phyloP scores from a whole-genome alignment of 2,113 vertebrate species.

The Dissostichus mawsoni region DNA sequence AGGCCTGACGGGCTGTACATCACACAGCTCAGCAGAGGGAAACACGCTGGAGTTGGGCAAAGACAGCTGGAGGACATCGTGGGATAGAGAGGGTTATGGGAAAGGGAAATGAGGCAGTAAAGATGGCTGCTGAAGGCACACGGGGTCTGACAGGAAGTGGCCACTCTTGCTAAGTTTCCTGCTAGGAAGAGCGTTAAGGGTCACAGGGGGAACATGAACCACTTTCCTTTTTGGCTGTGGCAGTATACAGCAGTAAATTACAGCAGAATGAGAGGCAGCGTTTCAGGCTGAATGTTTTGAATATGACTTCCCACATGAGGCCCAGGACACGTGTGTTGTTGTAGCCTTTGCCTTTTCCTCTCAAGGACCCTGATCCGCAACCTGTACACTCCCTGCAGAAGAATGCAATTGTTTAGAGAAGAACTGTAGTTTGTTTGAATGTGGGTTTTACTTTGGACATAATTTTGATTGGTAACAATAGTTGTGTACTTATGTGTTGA shows the following conservation, averaged over 20 bases:
- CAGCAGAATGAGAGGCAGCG: slow-evolving; percentile 14
- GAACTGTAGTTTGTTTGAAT: slow-evolving; percentile 10
- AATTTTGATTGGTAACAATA: not conserved
- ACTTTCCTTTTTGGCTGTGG: slow-evolving; percentile 20
- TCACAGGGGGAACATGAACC: slow-evolving; percentile 52
- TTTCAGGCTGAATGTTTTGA: slow-evolving; percentile 30
- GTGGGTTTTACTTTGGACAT: not conserved
- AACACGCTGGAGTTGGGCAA: slow-evolving; percentile 40
- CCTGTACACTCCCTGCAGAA: not conserved
- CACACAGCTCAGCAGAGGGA: slow-evolving; percentile 53
- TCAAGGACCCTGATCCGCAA: not conserved
- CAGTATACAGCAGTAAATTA: slow-evolving; percentile 33
- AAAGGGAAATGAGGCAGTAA: slow-evolving; percentile 61
- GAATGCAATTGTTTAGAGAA: slow-evolving; percentile 29
- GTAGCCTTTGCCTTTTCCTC: slow-evolving; percentile 22
- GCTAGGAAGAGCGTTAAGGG: slow-evolving; percentile 54
- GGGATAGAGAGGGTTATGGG: slow-evolving; percentile 31
- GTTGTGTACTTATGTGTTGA: not conserved
- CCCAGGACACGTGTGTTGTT: slow-evolving; percentile 12
- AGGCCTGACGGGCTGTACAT: slow-evolving; percentile 63
- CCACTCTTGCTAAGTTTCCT: slow-evolving; percentile 65
- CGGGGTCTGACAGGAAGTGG: slow-evolving; percentile 65
- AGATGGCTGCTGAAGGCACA: slow-evolving; percentile 60
- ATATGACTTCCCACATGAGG: slow-evolving; percentile 28
- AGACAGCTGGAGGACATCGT: slow-evolving; percentile 70